Percentiles rank a stretch among this genome's conserved stretches.
These are phyloP conservation scores for Palaemon carinicauda DNA, from an alignment of 1,140 invertebrate genomes.

Conservation along the genomic window DNA sequence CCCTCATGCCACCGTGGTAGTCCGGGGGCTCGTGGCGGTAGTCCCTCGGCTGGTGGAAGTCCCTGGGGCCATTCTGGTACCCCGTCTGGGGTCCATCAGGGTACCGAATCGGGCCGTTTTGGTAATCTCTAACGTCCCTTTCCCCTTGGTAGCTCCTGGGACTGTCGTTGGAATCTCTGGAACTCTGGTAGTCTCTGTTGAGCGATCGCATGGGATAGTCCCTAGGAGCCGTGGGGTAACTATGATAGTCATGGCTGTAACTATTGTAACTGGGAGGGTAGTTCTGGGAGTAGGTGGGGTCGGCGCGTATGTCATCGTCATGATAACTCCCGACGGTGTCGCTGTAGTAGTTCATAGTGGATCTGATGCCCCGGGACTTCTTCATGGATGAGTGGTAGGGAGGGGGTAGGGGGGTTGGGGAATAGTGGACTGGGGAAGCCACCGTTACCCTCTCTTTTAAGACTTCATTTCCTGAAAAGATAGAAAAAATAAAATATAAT, in stretches of 20 bases:
- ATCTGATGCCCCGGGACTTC: conserved; percentile 18
- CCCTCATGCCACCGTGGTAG: not conserved
- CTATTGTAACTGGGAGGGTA: not conserved
- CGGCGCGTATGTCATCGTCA: not conserved
- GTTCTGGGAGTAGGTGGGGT: not conserved
- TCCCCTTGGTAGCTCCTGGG: not conserved
- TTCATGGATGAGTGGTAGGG: not conserved
- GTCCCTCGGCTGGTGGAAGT: not conserved
- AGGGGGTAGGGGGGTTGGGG: not conserved
- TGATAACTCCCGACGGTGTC: not conserved
- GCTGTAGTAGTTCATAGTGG: conserved; percentile 27
- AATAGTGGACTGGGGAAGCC: not conserved
- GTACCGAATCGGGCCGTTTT: not conserved
- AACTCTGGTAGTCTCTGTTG: conserved; percentile 17
- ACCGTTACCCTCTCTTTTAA: not conserved
- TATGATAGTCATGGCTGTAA: conserved; percentile 21
- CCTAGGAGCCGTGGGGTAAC: conserved; percentile 35
- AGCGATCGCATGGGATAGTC: conserved; percentile 27
- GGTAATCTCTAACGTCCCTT: not conserved
- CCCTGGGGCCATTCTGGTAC: not conserved
- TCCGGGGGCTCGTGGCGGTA: not conserved
- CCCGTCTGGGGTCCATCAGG: not conserved
- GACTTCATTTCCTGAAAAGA: not conserved
- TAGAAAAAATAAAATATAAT: not conserved
- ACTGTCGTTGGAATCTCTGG: not conserved